A percentile compares a stretch with the other conserved stretches of the same genome.
These are phyloP conservation scores for Bradypodion ventrale DNA, from an alignment of 2,797 vertebrate genomes.

Conservation along the genomic window DNA sequence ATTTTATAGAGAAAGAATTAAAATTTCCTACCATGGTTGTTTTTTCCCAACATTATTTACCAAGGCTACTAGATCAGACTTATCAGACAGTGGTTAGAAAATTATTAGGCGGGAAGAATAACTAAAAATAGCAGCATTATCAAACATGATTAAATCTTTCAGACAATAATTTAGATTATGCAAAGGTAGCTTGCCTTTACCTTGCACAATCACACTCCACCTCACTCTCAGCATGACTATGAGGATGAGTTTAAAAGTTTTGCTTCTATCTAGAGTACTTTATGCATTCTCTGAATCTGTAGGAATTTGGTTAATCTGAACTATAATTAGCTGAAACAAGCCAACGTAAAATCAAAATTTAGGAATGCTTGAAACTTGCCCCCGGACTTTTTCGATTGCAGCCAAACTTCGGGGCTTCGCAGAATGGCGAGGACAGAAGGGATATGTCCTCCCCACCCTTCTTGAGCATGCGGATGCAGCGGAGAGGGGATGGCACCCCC, in stretches of 20 bases:
- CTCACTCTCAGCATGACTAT: neutral
- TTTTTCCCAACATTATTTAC: conserved; percentile 7
- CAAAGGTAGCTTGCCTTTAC: neutral
- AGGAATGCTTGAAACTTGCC: neutral
- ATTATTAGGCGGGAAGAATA: neutral
- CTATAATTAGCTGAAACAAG: neutral
- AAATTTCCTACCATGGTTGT: conserved; percentile 5
- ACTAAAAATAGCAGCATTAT: neutral
- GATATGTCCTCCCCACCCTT: too few species aligned
- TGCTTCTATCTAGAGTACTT: neutral
- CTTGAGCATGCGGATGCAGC: too few species aligned
- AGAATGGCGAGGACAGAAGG: too few species aligned
- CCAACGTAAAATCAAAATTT: neutral
- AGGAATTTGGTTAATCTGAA: neutral
- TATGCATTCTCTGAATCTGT: neutral
- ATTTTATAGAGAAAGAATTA: neutral
- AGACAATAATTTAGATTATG: neutral
- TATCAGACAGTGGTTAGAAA: neutral
- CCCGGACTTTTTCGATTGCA: too few species aligned
- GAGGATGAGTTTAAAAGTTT: neutral
- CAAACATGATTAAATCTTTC: neutral
- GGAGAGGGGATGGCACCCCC: too few species aligned
- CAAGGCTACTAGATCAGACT: conserved; percentile 8
- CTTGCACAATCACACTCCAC: neutral
- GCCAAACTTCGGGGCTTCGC: too few species aligned